phyloP scores from a whole-genome alignment of 2,888 invertebrate species.

The Tetragnatha montana region DNA sequence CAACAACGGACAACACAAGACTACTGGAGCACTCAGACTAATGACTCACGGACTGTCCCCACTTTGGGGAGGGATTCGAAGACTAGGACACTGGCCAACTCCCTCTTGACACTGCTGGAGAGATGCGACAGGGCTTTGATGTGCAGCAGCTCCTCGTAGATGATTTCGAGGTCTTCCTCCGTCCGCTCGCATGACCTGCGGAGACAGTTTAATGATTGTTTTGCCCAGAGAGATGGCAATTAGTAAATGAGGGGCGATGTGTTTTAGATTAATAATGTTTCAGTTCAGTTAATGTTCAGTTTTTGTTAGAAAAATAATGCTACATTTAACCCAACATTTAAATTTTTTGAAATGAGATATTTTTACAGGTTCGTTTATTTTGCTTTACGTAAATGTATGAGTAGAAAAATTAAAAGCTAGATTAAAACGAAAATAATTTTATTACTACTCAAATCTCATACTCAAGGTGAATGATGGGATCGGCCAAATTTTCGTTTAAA shows the following conservation, averaged over 20 bases:
- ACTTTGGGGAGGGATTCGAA: slow-evolving; percentile 87
- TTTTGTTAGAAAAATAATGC: no score
- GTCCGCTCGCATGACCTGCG: slow-evolving; percentile 85
- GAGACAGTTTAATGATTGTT: slow-evolving; percentile 5
- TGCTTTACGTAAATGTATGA: no score
- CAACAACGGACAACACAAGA: neutral
- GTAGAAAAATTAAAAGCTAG: no score
- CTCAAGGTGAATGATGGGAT: no score
- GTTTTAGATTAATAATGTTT: neutral
- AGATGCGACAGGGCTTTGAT: slow-evolving; percentile 88
- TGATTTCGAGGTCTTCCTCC: slow-evolving; percentile 86
- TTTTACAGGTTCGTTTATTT: no score
- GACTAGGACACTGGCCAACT: slow-evolving; percentile 86
- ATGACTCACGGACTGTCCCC: slow-evolving; percentile 84
- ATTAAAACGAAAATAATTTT: no score
- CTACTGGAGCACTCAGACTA: slow-evolving; percentile 74
- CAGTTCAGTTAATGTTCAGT: neutral
- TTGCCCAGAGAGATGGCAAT: neutral
- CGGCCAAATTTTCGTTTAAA: no score
- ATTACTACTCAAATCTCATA: no score
- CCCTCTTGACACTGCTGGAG: slow-evolving; percentile 87
- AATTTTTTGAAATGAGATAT: no score
- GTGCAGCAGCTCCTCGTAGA: slow-evolving; percentile 88
- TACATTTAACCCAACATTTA: no score
- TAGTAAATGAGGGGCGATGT: neutral